Base-by-base conservation (phyloP, 2,888 invertebrate species). In the Gnatocerus cornutus region DNA sequence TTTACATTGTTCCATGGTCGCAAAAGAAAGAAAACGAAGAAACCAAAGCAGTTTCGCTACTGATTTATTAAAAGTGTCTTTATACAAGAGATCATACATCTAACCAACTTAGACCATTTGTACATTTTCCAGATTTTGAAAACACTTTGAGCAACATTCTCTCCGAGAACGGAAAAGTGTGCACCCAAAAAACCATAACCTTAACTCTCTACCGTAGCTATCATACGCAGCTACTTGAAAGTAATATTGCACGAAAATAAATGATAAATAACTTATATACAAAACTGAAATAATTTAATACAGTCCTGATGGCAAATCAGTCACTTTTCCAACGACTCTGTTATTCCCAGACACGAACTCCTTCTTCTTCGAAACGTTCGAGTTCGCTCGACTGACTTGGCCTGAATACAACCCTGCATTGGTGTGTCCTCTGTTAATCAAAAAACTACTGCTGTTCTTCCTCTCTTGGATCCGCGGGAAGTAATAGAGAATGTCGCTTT, bases 241-340 rank as follows among this genome's bases (percentile, higher is more conserved):
- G 59, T 67, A 68, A 68, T 68, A 68, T 68, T 68, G 68, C 68
- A 68, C 68, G 46, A 52, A 21, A 52, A 39, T 63, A 52, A 52
- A 63, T 52, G 45, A 70, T 61, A 62, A 69, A 61, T 66, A 69
- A 62, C 3, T 14, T 53, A 62, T 62, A 10, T 55, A 56, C 46
- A 14, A 46, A 53, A 46, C 14, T 16, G 21, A 59, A 46, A 13
- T 48, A 61, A 59, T 12, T 59, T 84, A 92, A 85, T 92, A 92
- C 71, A 92, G 84, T 64, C 92, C 92, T 46, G 92, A 92, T 73
- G 92, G 91, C 84, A 91, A 88, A 81, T 92, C 92, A 3, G 92
- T 91, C 7, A 92, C 87, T 86, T 92, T 92, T 27, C 90, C 88
- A 27, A 80, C 84, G 68, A 84, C 85, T 72, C 76, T 77, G 37